Evolutionary conservation across 1,140 invertebrate species (phyloP).

Genomic region (Rhynchophorus ferrugineus): DNA sequence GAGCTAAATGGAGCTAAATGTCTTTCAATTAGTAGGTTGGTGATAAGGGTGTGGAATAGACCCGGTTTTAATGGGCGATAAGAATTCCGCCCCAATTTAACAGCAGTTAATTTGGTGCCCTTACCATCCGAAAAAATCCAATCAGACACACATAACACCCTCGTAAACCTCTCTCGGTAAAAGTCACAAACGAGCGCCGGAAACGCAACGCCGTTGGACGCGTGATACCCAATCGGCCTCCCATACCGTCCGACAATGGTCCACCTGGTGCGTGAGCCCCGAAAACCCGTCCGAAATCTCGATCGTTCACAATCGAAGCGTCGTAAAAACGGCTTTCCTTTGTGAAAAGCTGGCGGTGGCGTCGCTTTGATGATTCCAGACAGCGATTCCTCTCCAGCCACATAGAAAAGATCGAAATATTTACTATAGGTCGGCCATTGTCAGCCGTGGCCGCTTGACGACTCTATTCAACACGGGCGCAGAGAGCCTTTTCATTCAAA

Average conservation of each 20-base stretch:
- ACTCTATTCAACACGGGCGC: background rate
- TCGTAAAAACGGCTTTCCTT: background rate
- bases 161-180: background rate
- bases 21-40: too few species aligned
- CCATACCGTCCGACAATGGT: background rate
- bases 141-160: background rate
- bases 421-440: conserved; percentile 4
- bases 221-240: background rate
- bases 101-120: background rate
- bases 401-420: background rate
- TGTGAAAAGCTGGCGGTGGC: conserved; percentile 1
- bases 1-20: too few species aligned
- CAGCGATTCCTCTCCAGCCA: background rate
- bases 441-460: background rate
- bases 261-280: background rate
- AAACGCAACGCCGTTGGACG: background rate
- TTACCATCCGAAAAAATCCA: background rate
- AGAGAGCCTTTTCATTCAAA: background rate
- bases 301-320: background rate
- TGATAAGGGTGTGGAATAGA: too few species aligned
- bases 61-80: too few species aligned
- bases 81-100: too few species aligned
- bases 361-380: background rate
- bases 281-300: background rate
- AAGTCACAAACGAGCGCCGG: background rate